Evolutionary conservation across 2,113 vertebrate genomes (phyloP).

Genomic region (Variabilichromis moorii): DNA sequence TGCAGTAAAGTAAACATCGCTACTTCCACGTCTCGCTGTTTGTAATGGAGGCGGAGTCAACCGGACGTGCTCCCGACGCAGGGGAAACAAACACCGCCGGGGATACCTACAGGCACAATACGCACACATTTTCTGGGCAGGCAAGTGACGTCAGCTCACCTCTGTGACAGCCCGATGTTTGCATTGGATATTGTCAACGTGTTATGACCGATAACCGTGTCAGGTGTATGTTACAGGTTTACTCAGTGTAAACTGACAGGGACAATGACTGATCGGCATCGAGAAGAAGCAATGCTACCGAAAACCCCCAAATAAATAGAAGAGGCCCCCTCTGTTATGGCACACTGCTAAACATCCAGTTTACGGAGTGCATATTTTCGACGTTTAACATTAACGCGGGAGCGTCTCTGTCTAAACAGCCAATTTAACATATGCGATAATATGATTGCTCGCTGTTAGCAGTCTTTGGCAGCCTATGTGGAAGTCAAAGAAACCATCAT

Average conservation of each 20-base stretch:
- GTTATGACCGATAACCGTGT: background rate
- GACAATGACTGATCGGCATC: background rate
- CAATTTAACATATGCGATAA: background rate
- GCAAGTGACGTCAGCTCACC: constrained; percentile 5
- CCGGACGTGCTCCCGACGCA: background rate
- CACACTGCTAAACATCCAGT: background rate
- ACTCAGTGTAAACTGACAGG: background rate
- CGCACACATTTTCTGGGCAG: background rate
- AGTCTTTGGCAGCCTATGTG: background rate
- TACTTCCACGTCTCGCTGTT: background rate
- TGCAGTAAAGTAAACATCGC: background rate
- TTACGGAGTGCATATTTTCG: background rate
- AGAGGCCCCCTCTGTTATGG: background rate
- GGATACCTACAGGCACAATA: background rate
- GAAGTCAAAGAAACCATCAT: background rate
- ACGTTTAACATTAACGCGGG: background rate
- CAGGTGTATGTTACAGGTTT: no score
- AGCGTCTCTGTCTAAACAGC: background rate
- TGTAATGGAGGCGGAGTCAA: background rate
- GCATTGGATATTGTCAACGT: background rate
- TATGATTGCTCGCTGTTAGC: background rate
- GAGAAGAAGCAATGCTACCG: background rate
- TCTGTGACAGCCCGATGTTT: background rate
- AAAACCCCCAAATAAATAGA: background rate
- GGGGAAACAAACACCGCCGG: background rate